Evolutionary conservation across 2,113 vertebrate species (phyloP).

Genomic region (Geothlypis trichas): DNA sequence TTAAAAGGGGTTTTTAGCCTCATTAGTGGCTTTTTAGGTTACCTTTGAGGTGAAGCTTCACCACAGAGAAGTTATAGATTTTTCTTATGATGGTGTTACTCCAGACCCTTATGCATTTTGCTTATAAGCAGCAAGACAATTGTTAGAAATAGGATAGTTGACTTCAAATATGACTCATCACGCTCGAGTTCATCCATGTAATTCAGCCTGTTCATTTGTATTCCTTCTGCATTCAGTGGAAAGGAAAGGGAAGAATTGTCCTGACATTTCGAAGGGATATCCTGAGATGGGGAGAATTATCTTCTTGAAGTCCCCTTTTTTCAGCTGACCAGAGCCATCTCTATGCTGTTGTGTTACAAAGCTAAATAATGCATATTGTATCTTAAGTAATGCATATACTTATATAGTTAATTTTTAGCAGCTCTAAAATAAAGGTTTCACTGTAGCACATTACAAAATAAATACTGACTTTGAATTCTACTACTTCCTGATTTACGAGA

Average conservation of each 20-base stretch:
- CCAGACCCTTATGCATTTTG: background rate
- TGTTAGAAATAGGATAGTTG: background rate
- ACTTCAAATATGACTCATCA: background rate
- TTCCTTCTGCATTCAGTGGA: background rate
- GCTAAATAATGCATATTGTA: background rate
- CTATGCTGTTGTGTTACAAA: background rate
- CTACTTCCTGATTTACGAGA: background rate
- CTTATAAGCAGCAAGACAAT: background rate
- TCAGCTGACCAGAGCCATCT: background rate
- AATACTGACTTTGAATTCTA: background rate
- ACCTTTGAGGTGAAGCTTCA: background rate
- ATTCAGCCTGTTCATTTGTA: background rate
- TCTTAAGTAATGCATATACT: background rate
- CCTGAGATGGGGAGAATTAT: background rate
- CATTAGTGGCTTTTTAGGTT: background rate
- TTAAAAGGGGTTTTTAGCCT: background rate
- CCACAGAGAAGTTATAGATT: background rate
- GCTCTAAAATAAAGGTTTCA: background rate
- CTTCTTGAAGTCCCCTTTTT: background rate
- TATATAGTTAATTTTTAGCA: background rate
- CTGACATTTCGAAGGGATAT: background rate
- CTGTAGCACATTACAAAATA: background rate
- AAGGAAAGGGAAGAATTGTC: background rate
- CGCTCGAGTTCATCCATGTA: background rate
- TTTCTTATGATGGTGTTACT: background rate